Base-by-base conservation (phyloP, 1,140 invertebrate species). In the Globodera rostochiensis region DNA sequence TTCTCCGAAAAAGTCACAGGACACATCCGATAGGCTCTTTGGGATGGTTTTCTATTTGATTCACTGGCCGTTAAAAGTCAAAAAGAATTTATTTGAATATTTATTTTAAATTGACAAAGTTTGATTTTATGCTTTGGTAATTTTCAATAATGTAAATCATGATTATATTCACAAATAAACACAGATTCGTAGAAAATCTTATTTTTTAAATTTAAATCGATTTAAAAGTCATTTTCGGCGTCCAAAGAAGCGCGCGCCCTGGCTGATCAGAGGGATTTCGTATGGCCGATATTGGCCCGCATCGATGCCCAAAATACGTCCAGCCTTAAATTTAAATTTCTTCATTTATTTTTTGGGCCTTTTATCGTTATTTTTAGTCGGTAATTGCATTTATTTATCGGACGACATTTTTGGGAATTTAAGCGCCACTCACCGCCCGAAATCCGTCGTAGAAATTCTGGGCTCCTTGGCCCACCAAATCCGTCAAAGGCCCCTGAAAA, bases 401-500 rank as follows among this genome's bases (percentile, higher is more conserved):
- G 25, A 25, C 36, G 36, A 36, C 36, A 36, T 36, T 36, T 36
- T 36, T 36, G 36, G 36, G 36, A 36, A 36, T 36, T 36, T 36
- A 36, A 36, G 36, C 53, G 4, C 11, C 46, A 60, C 49, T 21
- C 67, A 78, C 77, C 36, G 66, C 71, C 73, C 60, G 21, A 21
- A 82, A 46, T 3, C 81, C 81, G 36, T 77, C 45, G 74, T 82
- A 82, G 64, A 82, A 82, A 47, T 47, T 80, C 21, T 82, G 76
- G n/a, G 80, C 81, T 13, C 80, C 81, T 80, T 80, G 77, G 49
- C 46, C 79, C 36, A 76, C 77, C 49, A 82, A 66, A 74, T 82
- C 77, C 3, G 53, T 66, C 70, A 82, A 60, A 45, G 77, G 77
- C 6, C 64, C 70, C 47, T 50, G 45, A 21, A 70, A 50, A 71